phyloP scores from a whole-genome alignment of 1,140 invertebrate species.

The Trichogramma pretiosum region DNA sequence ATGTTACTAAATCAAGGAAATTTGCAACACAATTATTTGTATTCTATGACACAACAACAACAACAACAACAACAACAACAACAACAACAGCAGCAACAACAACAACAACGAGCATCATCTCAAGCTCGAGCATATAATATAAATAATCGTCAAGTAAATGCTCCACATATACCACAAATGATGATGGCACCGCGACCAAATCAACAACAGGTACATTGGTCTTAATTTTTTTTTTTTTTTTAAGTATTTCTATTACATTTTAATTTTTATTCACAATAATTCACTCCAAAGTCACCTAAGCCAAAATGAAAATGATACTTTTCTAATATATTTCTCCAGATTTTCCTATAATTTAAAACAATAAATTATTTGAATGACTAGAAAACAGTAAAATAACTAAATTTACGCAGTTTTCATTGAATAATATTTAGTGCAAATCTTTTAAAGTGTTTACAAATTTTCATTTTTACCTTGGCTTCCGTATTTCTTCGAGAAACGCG shows the following conservation, averaged over 20 bases:
- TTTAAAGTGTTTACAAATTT: too few relatives aligned
- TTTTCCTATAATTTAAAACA: neutral
- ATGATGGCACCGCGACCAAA: conserved; percentile 36
- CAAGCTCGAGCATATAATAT: conserved; percentile 28
- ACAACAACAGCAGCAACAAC: conserved; percentile 32
- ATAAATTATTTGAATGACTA: neutral
- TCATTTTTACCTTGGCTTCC: too few relatives aligned
- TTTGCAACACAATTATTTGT: too few relatives aligned
- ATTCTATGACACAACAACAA: conserved; percentile 29
- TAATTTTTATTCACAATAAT: neutral
- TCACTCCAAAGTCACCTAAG: too few relatives aligned
- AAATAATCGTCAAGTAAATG: conserved; percentile 30
- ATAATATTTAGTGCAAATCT: too few relatives aligned
- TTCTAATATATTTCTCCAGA: too few relatives aligned
- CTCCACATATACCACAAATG: conserved; percentile 27
- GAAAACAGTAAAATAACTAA: neutral
- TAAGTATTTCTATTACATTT: neutral
- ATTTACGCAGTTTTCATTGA: too few relatives aligned
- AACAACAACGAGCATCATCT: conserved; percentile 34
- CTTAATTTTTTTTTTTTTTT: neutral
- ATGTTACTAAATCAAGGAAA: too few relatives aligned
- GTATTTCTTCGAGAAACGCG: too few relatives aligned
- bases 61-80: conserved; percentile 23
- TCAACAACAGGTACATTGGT: conserved; percentile 32
- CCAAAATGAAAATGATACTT: neutral